Conservation (phyloP, 2,113 vertebrate genomes). For the Callopanchax toddi region DNA sequence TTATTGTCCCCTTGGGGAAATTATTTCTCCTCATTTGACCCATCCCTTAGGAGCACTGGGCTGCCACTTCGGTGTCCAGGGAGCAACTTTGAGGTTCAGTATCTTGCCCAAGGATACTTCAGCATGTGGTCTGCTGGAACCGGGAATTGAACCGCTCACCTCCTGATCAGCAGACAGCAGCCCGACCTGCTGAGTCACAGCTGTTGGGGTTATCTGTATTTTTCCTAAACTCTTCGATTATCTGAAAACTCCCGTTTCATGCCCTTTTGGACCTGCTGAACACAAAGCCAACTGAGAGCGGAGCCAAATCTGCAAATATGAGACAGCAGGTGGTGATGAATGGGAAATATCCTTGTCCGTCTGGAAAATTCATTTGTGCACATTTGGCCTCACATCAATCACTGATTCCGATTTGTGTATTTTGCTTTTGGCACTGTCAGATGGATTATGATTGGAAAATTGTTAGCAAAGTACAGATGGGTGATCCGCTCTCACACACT, state of each 20-base stretch:
- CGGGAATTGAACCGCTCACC: too few species aligned
- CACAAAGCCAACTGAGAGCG: conserved; percentile 4
- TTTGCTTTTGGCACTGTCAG: conserved; percentile 53
- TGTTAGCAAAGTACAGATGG: conserved; percentile 53
- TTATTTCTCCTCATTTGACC: too few species aligned
- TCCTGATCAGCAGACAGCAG: too few species aligned
- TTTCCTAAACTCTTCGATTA: too few species aligned
- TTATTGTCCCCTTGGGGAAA: too few species aligned
- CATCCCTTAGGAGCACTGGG: too few species aligned
- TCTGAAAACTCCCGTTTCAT: conserved; percentile 2
- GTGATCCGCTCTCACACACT: conserved; percentile 47
- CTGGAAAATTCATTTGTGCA: conserved; percentile 38
- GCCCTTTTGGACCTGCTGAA: not conserved
- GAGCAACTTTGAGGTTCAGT: too few species aligned
- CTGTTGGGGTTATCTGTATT: not conserved
- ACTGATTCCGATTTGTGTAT: conserved; percentile 40
- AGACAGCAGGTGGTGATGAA: conserved; percentile 17
- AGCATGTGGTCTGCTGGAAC: too few species aligned
- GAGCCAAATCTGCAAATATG: conserved; percentile 13
- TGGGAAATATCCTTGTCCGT: conserved; percentile 10
- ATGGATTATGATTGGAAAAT: conserved; percentile 50
- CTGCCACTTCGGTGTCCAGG: too few species aligned
- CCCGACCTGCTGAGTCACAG: too few species aligned
- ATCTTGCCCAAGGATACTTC: too few species aligned
- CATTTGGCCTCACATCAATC: conserved; percentile 45